Percentiles rank a stretch among this genome's conserved stretches.
phyloP scores from a whole-genome alignment of 2,888 invertebrate species.

The Agrotis ipsilon region DNA sequence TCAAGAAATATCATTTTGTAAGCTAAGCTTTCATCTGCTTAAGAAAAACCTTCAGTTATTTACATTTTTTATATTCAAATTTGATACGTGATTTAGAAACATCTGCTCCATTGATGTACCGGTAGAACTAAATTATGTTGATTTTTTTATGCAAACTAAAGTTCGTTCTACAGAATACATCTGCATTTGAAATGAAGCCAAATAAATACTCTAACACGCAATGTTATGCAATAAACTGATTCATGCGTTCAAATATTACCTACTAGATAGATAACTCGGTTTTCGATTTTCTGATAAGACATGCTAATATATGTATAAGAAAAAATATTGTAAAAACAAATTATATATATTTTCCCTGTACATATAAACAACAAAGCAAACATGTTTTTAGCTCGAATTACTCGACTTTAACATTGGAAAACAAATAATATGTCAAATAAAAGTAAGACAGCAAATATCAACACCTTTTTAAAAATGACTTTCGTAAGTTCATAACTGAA shows the following conservation, averaged over 20 bases:
- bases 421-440: conserved; percentile 24
- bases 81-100: conserved; percentile 20
- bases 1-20: too few relatives aligned
- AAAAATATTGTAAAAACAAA: conserved; percentile 40
- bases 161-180: conserved; percentile 23
- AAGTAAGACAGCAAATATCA: conserved; percentile 32
- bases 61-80: not conserved
- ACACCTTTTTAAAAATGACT: conserved; percentile 41
- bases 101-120: not conserved
- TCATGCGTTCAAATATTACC: conserved; percentile 44
- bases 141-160: conserved; percentile 30
- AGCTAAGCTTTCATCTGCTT: too few relatives aligned
- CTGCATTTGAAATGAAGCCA: conserved; percentile 57
- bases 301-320: conserved; percentile 36
- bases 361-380: conserved; percentile 17
- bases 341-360: conserved; percentile 45
- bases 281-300: conserved; percentile 51
- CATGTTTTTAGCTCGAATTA: conserved; percentile 19
- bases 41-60: not conserved
- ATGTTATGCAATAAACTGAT: conserved; percentile 55
- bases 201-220: conserved; percentile 44
- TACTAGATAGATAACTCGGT: conserved; percentile 28
- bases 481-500: conserved; percentile 42
- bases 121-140: conserved; percentile 18
- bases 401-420: conserved; percentile 17